Evolutionary conservation across 2,797 vertebrate species (phyloP), one percentile per base, ranked within the genome.

Genomic region (Sebastes diploproa): DNA sequence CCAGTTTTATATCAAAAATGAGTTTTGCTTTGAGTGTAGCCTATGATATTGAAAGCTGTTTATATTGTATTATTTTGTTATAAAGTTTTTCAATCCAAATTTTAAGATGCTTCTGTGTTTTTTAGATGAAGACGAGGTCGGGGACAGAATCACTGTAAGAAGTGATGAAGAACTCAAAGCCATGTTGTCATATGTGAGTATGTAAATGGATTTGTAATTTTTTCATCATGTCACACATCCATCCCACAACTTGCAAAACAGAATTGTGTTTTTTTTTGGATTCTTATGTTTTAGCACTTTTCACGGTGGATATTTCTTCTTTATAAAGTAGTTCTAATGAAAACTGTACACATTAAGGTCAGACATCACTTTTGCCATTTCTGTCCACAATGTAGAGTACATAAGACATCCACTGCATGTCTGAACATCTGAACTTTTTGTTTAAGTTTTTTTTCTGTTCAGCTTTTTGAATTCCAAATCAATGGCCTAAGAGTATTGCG

Each of bases 81-180:
- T 29, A 59, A 36, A 5, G 9, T n/a, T 58, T 22, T 72, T n/a
- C 38, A 9, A 23, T 63, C 11, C 11, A 46, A 2, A 46, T 23
- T 34, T 30, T 25, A 29, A 74, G 5, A 52, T 56, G 3, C 4
- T 64, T 61, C 30, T 75, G 12, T 36, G 1, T 81, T 63, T 88
- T 90, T 67, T 77, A 99, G 98, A 99, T 94, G 98, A 99, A 94
- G 98, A 99, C 91, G 98, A 99, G 87, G 98, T 99, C 25, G 98
- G 98, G 0, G 98, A 99, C 86, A 95, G 98, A 87, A 99, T 99
- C 89, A 99, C 98, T 14, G 98, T 99, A 36, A 95, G 98, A 85
- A 99, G 98, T 30, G 98, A 99, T 58, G 98, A 99, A 93, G 98
- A 99, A 89, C 97, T 99, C 92, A 98, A 99, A 94, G 98, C 98